Conservation (phyloP, 2,888 invertebrate species). For the Acanthoscelides obtectus region DNA sequence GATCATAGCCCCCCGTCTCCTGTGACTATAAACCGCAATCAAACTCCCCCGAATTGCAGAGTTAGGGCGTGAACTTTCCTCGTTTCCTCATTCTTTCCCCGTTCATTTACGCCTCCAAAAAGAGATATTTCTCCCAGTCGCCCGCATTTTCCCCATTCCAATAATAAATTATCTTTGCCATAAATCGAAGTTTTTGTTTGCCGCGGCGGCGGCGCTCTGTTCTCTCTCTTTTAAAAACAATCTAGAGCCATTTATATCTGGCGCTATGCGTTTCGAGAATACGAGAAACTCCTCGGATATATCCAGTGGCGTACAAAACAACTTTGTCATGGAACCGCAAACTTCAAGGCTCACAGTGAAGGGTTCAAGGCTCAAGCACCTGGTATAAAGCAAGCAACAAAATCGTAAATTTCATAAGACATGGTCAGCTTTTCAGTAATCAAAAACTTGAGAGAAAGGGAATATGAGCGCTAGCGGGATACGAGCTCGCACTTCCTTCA, state of each 20-base stretch:
- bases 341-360: too few species aligned
- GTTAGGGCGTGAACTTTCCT: neutral
- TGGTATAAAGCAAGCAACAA: too few species aligned
- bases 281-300: neutral
- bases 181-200: neutral
- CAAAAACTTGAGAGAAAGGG: too few species aligned
- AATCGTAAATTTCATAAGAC: too few species aligned
- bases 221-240: slow-evolving; percentile 17
- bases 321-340: neutral
- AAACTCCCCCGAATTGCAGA: neutral
- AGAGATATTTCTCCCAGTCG: neutral
- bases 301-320: neutral
- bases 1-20: neutral
- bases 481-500: too few species aligned
- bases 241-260: slow-evolving; percentile 14
- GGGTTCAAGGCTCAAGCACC: too few species aligned
- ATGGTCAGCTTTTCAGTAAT: too few species aligned
- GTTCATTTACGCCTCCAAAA: neutral
- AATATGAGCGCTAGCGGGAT: too few species aligned
- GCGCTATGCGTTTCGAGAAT: neutral
- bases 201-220: neutral
- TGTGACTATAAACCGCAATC: neutral
- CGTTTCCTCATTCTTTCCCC: neutral
- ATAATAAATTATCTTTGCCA: neutral
- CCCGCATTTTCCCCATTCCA: neutral